Evolutionary conservation across 2,888 invertebrate genomes (phyloP).

Genomic region (Palloptera scutellata): DNA sequence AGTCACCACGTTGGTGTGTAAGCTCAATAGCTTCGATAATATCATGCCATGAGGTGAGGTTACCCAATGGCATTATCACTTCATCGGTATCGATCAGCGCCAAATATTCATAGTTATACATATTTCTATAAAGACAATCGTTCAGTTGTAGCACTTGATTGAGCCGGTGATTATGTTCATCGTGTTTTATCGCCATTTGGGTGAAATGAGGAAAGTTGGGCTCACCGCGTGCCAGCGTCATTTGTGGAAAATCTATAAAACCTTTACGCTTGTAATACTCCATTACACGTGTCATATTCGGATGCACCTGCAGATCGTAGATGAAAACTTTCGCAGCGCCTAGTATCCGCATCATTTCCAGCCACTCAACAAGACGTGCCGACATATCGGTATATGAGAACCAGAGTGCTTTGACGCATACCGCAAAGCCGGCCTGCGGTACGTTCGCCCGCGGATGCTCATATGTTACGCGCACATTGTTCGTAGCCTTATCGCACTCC

Average conservation of each 20-base stretch:
- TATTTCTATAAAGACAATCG: constrained; percentile 91
- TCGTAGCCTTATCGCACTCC: constrained; percentile 85
- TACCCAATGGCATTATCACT: constrained; percentile 85
- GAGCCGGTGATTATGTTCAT: constrained; percentile 87
- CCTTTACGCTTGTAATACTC: constrained; percentile 71
- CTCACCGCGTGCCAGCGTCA: constrained; percentile 85
- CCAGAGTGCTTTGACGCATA: constrained; percentile 91
- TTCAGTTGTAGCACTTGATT: constrained; percentile 95
- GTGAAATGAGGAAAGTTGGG: constrained; percentile 88
- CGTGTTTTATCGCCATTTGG: constrained; percentile 76
- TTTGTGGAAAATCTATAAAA: constrained; percentile 75
- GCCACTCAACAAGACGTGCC: constrained; percentile 89
- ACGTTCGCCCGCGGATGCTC: constrained; percentile 66
- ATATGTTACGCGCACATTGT: constrained; percentile 81
- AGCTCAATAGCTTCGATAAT: constrained; percentile 75
- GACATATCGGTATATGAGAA: constrained; percentile 89
- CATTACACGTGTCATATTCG: constrained; percentile 82
- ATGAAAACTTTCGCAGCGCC: constrained; percentile 90
- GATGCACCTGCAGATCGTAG: constrained; percentile 86
- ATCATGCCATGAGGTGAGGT: constrained; percentile 73
- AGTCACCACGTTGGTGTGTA: constrained; percentile 69
- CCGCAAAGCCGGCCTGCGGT: constrained; percentile 73
- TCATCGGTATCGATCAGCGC: constrained; percentile 91
- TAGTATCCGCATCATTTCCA: constrained; percentile 81
- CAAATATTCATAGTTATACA: constrained; percentile 87